Base-by-base conservation (phyloP, 2,888 invertebrate genomes). In the Halocaridina rubra region DNA sequence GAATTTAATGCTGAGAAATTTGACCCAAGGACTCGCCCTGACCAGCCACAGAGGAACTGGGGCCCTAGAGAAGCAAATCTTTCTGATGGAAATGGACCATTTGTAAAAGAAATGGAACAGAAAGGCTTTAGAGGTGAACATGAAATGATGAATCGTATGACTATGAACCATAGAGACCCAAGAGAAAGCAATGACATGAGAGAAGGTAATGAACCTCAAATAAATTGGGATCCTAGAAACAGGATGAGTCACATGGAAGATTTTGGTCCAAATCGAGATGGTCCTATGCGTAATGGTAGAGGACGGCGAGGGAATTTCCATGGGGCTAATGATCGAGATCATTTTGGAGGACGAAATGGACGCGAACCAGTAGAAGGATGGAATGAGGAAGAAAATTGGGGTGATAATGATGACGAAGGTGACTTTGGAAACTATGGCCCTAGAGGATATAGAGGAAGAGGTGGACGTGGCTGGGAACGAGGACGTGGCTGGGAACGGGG, bases 401-500 rank as follows among this genome's bases (percentile, higher is more conserved):
- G 30, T n/a, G 61, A 39, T 2, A 61, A 77, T 8, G 32, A 61
- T 8, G 69, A 57, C 22, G 69, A 82, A 5, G 67, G 57, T 19
- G 76, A 71, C 7, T 61, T 27, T 5, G 76, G 59, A 1, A 61
- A 27, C 13, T 67, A 53, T 33, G 71, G 71, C 7, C 59, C 32
- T 13, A 46, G 82, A 8, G 85, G 85, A 30, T 80, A 80, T 64
- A 79, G 87, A 29, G 80, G 88, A 29, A 78, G 87, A 33, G 79
- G 86, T 33, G 71, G 75, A 29, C 19, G 85, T 32, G 77, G 78
- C 19, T 74, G 64, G 77, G 89, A 89, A 5, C 88, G 89, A 8
- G 90, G 90, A 46, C 90, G 91, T 33, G 92, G 94, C 79, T 92
- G 94, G n/a, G 88, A 88, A 57, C 93, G 94, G 19, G 89, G 88